Evolutionary conservation across 2,888 invertebrate genomes (phyloP).

Genomic region (Parthenolecanium corni): DNA sequence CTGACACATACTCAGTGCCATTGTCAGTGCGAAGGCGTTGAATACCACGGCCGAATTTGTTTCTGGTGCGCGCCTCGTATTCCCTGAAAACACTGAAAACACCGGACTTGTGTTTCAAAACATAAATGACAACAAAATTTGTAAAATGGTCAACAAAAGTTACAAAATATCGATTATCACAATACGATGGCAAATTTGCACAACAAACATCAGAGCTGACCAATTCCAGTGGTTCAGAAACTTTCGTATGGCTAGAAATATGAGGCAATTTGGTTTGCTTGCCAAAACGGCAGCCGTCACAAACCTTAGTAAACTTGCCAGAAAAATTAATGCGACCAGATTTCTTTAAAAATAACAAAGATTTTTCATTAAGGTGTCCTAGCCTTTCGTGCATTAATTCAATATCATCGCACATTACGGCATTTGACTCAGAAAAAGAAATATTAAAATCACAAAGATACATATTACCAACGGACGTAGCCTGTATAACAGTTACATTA

Average conservation of each 20-base stretch:
- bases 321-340: too few relatives aligned
- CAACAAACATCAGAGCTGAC: slow-evolving; percentile 1
- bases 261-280: neutral
- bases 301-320: neutral
- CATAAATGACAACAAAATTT: neutral
- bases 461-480: too few relatives aligned
- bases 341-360: too few relatives aligned
- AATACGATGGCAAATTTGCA: neutral
- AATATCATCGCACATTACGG: neutral
- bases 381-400: neutral
- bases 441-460: too few relatives aligned
- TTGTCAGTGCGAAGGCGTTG: neutral
- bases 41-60: neutral
- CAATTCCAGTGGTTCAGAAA: neutral
- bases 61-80: neutral
- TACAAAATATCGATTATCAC: neutral
- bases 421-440: too few relatives aligned
- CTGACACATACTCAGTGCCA: neutral
- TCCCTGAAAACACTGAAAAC: neutral
- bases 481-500: too few relatives aligned
- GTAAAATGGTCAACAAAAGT: slow-evolving; percentile 2
- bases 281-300: neutral
- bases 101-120: neutral
- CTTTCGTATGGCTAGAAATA: neutral
- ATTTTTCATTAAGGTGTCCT: too few relatives aligned